Base-by-base conservation (phyloP, 2,888 invertebrate species). In the Bibio marci region DNA sequence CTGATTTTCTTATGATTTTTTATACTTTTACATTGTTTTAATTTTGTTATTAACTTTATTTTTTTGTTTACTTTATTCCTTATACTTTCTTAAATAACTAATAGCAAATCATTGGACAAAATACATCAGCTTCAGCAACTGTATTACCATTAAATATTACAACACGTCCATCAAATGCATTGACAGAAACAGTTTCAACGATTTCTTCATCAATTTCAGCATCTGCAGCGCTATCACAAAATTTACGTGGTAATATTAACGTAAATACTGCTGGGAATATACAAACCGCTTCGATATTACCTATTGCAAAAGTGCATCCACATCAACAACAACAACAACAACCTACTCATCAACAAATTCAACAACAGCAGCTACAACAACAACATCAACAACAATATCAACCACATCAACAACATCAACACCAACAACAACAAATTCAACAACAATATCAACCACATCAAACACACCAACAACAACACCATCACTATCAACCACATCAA, bases 291-390 rank as follows among this genome's bases (percentile, higher is more conserved):
- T 43, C 44, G 30, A 50, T 57, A 8, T 50, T 59, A 18, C 58
- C 59, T 0, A 57, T 59, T 15, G 59, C 58, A 7, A 62, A 61
- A 44, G 56, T 62, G 46, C 52, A 60, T 46, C 49, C 59, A 1
- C 57, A 56, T 26, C 47, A 52, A 11, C 46, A 51, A 33, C 35
- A 22, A 22, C 22, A 22, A 22, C 22, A 22, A 22, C 22, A 22
- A 6, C n/a, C n/a, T 12, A 12, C 12, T 13, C 28, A 28, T n/a
- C 28, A 28, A 28, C 28, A 28, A 28, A 8, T 11, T 26, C 26
- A 26, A 6, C 26, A 26, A 26, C 26, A 26, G 26, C 26, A 26
- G 10, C 10, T 26, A 10, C 26, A 6, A 8, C 26, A 6, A 10
- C 26, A 26, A 10, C 26, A 26, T 8, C n/a, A n/a, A n/a, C n/a